Evolutionary conservation across 2,888 invertebrate species (phyloP), one percentile per base, ranked within the genome.

Genomic region (Drosophila dives): DNA sequence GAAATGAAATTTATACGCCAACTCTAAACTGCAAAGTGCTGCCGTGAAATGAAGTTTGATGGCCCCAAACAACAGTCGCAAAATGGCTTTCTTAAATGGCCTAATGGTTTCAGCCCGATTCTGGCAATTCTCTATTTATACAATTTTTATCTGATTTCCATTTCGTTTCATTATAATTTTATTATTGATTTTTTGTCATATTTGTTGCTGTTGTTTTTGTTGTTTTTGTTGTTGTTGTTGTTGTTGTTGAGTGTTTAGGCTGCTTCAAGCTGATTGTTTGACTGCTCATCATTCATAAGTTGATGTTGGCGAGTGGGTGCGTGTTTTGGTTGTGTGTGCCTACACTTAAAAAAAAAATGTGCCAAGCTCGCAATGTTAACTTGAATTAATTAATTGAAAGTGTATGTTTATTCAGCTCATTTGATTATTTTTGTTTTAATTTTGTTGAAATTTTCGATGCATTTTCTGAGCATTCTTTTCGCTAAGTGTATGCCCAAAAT

Each of bases 271-370:
- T 72, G 85, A 86, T 83, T 86, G 75, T 79, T 76, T 69, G 83
- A 79, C 79, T 81, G 86, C 66, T 81, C 86, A 85, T 85, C 86
- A 85, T 77, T 85, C 88, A 87, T 79, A 74, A 66, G 70, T 48
- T 12, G 34, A 38, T 33, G 20, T 15, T 42, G 50, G 11, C n/a
- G 29, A 45, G 51, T 66, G 53, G 45, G 3, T 40, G 53, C 58
- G 53, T 49, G 48, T 23, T 36, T 49, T 49, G 26, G 33, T 20
- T 23, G 59, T 45, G 59, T 40, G 49, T 53, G 50, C 15, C 15
- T 23, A 45, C 45, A 45, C 45, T 45, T 23, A 3, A 45, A 8
- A 0, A 45, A 4, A 15, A 45, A 29, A 45, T 15, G 15, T 23
- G 8, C 15, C 4, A 8, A 23, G 15, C 45, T 23, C 45, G 45